phyloP scores from a whole-genome alignment of 1,140 invertebrate species.

The Panulirus ornatus region DNA sequence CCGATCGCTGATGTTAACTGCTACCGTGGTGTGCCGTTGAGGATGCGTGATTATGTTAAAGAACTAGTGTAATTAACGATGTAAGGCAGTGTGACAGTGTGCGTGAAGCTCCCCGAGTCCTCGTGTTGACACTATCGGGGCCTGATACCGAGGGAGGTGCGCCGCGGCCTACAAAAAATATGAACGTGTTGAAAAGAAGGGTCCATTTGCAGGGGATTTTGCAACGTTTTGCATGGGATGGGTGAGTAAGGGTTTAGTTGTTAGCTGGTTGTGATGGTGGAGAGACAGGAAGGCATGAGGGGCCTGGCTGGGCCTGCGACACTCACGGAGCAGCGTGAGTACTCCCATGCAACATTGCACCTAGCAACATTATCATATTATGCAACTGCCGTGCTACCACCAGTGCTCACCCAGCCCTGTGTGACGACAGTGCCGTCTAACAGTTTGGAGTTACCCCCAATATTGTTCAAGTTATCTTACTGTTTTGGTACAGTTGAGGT shows the following conservation, averaged over 20 bases:
- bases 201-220: constrained; percentile 70
- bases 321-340: constrained; percentile 25
- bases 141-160: constrained; percentile 26
- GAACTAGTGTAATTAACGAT: neutral
- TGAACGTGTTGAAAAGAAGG: constrained; percentile 65
- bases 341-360: constrained; percentile 20
- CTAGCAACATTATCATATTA: neutral
- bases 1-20: neutral
- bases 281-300: constrained; percentile 47
- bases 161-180: constrained; percentile 65
- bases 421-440: too few relatives aligned
- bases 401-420: too few relatives aligned
- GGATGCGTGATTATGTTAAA: neutral
- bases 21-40: neutral
- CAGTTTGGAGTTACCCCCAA: too few relatives aligned
- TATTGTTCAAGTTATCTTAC: too few relatives aligned
- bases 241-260: constrained; percentile 61
- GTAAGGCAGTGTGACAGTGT: constrained; percentile 21
- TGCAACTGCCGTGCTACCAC: too few relatives aligned
- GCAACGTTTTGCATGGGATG: constrained; percentile 67
- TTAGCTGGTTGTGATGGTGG: constrained; percentile 66
- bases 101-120: constrained; percentile 9
- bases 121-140: constrained; percentile 35
- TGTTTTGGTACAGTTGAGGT: too few relatives aligned
- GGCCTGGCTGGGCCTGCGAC: constrained; percentile 8